phyloP scores from a whole-genome alignment of 2,797 vertebrate species.

The Poeciliopsis turneri region DNA sequence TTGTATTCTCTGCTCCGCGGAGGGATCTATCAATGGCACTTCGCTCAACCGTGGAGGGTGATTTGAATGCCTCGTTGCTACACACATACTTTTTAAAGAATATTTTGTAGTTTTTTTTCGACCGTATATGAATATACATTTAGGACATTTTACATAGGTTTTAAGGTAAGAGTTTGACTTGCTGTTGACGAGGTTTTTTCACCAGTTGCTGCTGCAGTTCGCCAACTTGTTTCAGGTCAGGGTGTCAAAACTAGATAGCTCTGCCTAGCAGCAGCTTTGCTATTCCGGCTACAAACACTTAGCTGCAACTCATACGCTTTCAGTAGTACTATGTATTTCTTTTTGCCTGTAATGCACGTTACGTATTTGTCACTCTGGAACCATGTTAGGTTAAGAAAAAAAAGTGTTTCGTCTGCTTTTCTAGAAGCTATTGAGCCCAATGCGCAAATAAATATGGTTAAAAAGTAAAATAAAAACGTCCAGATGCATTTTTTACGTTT shows the following conservation, averaged over 20 bases:
- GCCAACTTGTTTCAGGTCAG: neutral
- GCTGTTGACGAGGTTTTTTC: neutral
- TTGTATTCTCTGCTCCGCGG: constrained; percentile 18
- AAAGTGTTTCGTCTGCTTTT: neutral
- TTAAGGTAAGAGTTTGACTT: constrained; percentile 52
- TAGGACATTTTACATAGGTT: constrained; percentile 23
- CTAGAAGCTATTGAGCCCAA: neutral
- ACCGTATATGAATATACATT: neutral
- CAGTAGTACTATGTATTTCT: neutral
- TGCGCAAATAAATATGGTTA: neutral
- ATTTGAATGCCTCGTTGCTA: constrained; percentile 55
- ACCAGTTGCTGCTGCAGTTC: neutral
- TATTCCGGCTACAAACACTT: neutral
- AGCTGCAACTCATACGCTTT: neutral
- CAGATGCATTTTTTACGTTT: neutral
- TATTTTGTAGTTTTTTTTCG: neutral
- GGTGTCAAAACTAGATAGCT: neutral
- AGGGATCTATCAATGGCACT: constrained; percentile 28
- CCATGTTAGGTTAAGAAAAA: neutral
- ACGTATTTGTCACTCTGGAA: neutral
- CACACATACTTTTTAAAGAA: too few relatives aligned
- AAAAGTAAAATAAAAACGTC: neutral
- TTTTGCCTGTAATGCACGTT: neutral
- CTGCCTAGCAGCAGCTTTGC: neutral
- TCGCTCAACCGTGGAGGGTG: constrained; percentile 46